Base-by-base conservation (phyloP, 23 tunicate species). In the Styela clava region DNA sequence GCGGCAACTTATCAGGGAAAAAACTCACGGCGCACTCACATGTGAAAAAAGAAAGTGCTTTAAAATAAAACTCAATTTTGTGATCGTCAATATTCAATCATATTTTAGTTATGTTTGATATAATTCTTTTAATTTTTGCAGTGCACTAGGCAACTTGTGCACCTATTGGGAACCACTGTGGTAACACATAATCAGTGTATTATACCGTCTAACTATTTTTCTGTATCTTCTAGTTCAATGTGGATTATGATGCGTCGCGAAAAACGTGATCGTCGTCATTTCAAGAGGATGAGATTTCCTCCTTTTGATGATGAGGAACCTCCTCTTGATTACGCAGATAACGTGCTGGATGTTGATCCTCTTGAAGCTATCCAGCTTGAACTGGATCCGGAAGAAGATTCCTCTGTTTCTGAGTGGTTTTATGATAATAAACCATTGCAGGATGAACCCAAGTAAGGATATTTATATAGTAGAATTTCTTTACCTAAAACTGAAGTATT, bases 181-280 rank as follows among this genome's bases (percentile, higher is more conserved):
- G n/a, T n/a, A n/a, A n/a, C n/a, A n/a, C n/a, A n/a, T n/a, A n/a
- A n/a, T n/a, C n/a, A n/a, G n/a, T n/a, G n/a, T n/a, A n/a, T n/a
- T n/a, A n/a, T n/a, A n/a, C n/a, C n/a, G n/a, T n/a, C 56, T 7
- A 44, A 71, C 9, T 29, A 25, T 71, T 16, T 71, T 5, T 71
- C 16, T 31, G 18, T 25, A 30, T 71, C 3, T 71, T 71, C 27
- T 63, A 93, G 98, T 34, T 86, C 99, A 63, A 95, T 95, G 99
- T 95, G 99, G 99, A 95, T 95, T 35, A 95, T 95, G 99, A 95
- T 95, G 99, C 63, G 99, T 24, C 74, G 99, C 30, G 99, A 95
- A 77, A 95, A 95, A 78, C 80, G 99, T 18, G 99, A 95, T 87
- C 96, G 99, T 73, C 95, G 99, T 34, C 99, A 95, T 44, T 95